Evolutionary conservation across 1,140 invertebrate species (phyloP), one percentile per base, ranked within the genome.

Genomic region (Schlechtendalia chinensis): DNA sequence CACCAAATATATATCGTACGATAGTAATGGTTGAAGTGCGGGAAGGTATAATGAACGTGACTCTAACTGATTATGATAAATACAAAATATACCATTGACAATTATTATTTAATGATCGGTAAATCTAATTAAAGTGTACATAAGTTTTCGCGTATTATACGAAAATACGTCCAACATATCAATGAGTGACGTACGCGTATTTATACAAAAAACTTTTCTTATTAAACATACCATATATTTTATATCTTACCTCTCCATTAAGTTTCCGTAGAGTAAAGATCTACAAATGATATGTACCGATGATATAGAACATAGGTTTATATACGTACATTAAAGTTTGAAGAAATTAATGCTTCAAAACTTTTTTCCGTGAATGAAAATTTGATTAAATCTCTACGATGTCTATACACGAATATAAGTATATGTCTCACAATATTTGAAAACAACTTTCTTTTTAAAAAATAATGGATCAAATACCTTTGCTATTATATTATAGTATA

Each of bases 311-410:
- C n/a, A 39, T 39, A 39, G 29, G 27, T 63, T 39, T 16, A 17
- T 12, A 39, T 39, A 39, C 11, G 63, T 45, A 45, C 8, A 10
- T n/a, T 69, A 29, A 71, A 71, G 69, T 71, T 71, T 71, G 69
- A 71, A 27, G 47, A 53, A 29, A 10, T 53, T 29, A 29, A 71
- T 71, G 22, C 22, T 53, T 53, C 4, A 12, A 71, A 69, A 47
- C 47, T 27, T 12, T 71, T 19, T 27, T 16, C 22, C 47, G 47
- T 53, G 22, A 50, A 50, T 19, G 3, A 6, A 19, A 29, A 29
- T 72, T 72, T 72, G 50, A 72, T 72, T 54, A 72, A 72, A 72
- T 72, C 10, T 53, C 50, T n/a, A 11, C 32, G 16, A 69, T 27
- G 14, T 10, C 4, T 45, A 10, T 45, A 45, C 39, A 45, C 10